These are phyloP conservation scores for Drosophila borealis DNA, from an alignment of 2,888 invertebrate genomes.

Conservation along the genomic window DNA sequence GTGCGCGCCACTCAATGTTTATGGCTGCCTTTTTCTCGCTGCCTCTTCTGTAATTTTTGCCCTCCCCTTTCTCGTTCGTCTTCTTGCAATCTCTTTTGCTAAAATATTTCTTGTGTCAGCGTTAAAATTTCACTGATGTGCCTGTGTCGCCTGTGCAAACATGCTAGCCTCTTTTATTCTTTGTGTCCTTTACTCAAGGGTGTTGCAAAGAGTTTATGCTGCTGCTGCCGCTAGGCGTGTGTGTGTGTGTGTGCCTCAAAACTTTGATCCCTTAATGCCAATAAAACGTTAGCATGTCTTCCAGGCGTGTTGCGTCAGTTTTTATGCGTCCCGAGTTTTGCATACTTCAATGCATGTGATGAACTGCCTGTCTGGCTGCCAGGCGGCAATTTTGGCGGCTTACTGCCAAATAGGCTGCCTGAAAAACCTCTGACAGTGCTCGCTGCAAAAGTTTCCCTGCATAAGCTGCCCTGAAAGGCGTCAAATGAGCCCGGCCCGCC, in stretches of 20 bases:
- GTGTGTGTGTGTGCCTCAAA: conserved; percentile 43
- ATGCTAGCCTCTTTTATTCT: conserved; percentile 31
- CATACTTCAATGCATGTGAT: conserved; percentile 64
- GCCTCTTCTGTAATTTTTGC: conserved; percentile 19
- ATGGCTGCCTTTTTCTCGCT: conserved; percentile 62
- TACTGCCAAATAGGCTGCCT: conserved; percentile 51
- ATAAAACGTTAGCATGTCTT: conserved; percentile 79
- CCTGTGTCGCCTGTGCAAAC: conserved; percentile 72
- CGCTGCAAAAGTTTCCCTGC: conserved; percentile 42
- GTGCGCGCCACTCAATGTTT: conserved; percentile 62
- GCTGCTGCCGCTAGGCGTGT: conserved; percentile 7
- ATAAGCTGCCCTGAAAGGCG: conserved; percentile 50
- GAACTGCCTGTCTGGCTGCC: conserved; percentile 43
- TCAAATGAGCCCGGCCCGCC: conserved; percentile 53
- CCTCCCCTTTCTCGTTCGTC: conserved; percentile 6
- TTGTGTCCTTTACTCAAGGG: conserved; percentile 59
- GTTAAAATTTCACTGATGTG: conserved; percentile 73
- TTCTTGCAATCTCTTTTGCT: conserved; percentile 46
- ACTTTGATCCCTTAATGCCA: conserved; percentile 79
- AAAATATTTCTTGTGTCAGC: conserved; percentile 79
- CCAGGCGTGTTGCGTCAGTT: conserved; percentile 72
- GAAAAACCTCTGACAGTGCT: neutral
- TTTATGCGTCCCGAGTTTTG: conserved; percentile 62
- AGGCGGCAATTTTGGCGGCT: conserved; percentile 63
- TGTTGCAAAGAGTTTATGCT: conserved; percentile 70